These are phyloP conservation scores for Gobionotothen gibberifrons DNA, from an alignment of 2,797 vertebrate species.

Conservation along the genomic window DNA sequence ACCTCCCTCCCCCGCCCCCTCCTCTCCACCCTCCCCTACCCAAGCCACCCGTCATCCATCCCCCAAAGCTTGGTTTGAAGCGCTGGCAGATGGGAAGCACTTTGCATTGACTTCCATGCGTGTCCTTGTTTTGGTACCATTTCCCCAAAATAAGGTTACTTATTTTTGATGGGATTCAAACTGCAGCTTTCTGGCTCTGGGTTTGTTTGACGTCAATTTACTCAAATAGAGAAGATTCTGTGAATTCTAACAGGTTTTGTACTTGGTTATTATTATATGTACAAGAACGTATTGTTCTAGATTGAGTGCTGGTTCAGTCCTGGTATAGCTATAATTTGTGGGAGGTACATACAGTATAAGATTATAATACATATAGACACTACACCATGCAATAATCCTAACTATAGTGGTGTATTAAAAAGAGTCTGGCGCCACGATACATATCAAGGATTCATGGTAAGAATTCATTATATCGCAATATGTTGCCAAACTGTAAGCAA, in stretches of 20 bases:
- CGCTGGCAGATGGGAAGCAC: conserved; percentile 54
- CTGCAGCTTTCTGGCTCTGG: neutral
- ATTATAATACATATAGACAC: neutral
- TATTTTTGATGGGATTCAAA: neutral
- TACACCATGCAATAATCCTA: neutral
- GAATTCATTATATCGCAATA: too few relatives aligned
- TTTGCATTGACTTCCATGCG: conserved; percentile 25
- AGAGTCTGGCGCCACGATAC: too few relatives aligned
- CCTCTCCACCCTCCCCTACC: too few relatives aligned
- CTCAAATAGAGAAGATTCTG: neutral
- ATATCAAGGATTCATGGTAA: too few relatives aligned
- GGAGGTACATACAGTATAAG: neutral
- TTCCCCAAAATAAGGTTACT: neutral
- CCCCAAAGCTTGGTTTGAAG: conserved; percentile 29
- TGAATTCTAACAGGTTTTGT: neutral
- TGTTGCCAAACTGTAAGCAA: too few relatives aligned
- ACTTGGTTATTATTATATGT: neutral
- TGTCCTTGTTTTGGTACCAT: conserved; percentile 6
- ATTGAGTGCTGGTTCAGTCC: neutral
- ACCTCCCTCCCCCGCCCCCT: neutral
- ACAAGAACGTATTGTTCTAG: neutral
- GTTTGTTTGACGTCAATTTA: neutral
- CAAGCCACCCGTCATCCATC: neutral
- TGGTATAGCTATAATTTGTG: neutral
- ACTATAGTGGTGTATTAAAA: too few relatives aligned